Percentiles rank a stretch among this genome's conserved stretches.
phyloP scores from a whole-genome alignment of 2,113 vertebrate genomes.

The Campylomormyrus tamandua region DNA sequence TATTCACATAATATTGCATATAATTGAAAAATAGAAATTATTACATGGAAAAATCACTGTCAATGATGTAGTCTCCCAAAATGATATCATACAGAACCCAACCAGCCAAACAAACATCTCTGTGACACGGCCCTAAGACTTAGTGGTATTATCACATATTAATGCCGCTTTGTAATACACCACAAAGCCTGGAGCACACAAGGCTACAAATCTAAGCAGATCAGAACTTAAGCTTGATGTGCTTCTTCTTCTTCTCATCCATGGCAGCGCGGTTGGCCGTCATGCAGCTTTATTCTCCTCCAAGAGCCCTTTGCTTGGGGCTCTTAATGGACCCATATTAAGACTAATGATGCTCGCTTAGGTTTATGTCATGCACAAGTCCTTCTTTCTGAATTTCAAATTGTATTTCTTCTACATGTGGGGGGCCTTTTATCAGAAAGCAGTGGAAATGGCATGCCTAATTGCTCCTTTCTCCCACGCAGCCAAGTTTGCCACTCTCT shows the following conservation, averaged over 20 bases:
- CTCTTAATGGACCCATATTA: not conserved
- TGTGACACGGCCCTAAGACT: not conserved
- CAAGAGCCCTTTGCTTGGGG: constrained; percentile 4
- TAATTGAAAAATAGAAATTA: not conserved
- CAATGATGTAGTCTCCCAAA: not conserved
- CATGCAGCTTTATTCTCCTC: not conserved
- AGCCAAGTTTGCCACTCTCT: constrained; percentile 18
- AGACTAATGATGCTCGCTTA: constrained; percentile 16
- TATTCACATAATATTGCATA: not conserved
- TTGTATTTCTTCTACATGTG: not conserved
- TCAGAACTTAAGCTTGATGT: not conserved
- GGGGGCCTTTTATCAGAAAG: constrained; percentile 1
- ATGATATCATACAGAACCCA: not conserved
- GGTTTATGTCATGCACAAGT: constrained; percentile 2
- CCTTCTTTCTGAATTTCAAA: not conserved
- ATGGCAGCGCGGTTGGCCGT: not conserved
- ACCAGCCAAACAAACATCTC: not conserved
- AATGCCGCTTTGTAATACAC: not conserved
- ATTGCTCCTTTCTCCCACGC: constrained; percentile 27
- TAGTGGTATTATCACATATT: not conserved
- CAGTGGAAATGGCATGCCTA: constrained; percentile 23
- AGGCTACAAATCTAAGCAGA: not conserved
- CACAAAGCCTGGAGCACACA: not conserved
- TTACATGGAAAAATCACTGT: not conserved
- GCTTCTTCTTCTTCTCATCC: not conserved